A percentile compares a stretch with the other conserved stretches of the same genome.
These are phyloP conservation scores for Gadopsis marmoratus DNA, from an alignment of 2,797 vertebrate genomes.

Conservation along the genomic window DNA sequence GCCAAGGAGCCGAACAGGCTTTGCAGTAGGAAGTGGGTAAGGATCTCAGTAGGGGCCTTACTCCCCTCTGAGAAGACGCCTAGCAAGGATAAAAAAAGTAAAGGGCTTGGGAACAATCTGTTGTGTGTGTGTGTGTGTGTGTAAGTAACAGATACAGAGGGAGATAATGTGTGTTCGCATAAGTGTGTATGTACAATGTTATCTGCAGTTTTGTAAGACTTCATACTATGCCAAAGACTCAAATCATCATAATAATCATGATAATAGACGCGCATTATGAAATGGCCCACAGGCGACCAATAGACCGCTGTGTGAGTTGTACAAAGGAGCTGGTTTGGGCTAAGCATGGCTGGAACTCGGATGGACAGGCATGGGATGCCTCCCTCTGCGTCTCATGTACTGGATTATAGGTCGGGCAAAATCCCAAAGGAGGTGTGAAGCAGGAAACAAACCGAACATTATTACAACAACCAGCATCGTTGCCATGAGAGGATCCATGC, in stretches of 20 bases:
- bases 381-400: conserved; percentile 85
- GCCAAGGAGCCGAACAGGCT: conserved; percentile 81
- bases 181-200: conserved; percentile 31
- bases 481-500: conserved; percentile 84
- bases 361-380: conserved; percentile 84
- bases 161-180: conserved; percentile 41
- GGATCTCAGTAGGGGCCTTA: conserved; percentile 83
- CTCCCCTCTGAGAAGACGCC: conserved; percentile 84
- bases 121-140: conserved; percentile 58
- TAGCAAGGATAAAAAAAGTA: conserved; percentile 82
- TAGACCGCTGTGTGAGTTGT: conserved; percentile 65
- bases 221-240: conserved; percentile 29
- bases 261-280: conserved; percentile 70
- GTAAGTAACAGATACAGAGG: conserved; percentile 50
- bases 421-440: conserved; percentile 81
- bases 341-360: conserved; percentile 76
- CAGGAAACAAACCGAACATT: conserved; percentile 87
- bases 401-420: conserved; percentile 82
- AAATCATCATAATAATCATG: conserved; percentile 52
- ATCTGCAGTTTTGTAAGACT: conserved; percentile 37
- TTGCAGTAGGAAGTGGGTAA: conserved; percentile 81
- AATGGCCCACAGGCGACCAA: conserved; percentile 62
- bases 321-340: conserved; percentile 77
- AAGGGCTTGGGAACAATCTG: conserved; percentile 81
- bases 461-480: conserved; percentile 79